Conservation (phyloP, 1,140 invertebrate species). For the Bradysia coprophila region DNA sequence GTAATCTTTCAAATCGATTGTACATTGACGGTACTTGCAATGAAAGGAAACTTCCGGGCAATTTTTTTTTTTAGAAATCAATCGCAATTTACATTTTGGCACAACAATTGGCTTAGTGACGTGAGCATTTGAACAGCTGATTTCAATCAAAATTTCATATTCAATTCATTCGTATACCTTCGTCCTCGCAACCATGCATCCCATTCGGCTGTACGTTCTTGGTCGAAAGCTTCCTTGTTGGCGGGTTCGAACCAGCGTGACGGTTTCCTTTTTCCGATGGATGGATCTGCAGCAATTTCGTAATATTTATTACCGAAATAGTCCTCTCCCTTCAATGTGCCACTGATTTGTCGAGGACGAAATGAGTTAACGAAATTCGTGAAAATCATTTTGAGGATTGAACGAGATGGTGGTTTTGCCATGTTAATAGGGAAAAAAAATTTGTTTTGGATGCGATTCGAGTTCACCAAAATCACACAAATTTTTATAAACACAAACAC, state of each 20-base stretch:
- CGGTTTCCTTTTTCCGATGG: conserved; percentile 33
- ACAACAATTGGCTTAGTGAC: too few relatives aligned
- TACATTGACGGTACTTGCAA: too few relatives aligned
- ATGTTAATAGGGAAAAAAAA: conserved; percentile 6
- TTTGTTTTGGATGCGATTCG: not conserved
- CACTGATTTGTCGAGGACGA: conserved; percentile 27
- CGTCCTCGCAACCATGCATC: conserved; percentile 60
- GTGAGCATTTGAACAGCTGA: not conserved
- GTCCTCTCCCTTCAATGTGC: conserved; percentile 44
- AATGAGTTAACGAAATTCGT: conserved; percentile 38
- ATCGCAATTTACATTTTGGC: too few relatives aligned
- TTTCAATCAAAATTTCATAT: not conserved
- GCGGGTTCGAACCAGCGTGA: conserved; percentile 51
- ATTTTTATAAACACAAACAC: not conserved
- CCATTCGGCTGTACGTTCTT: conserved; percentile 65
- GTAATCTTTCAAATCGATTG: too few relatives aligned
- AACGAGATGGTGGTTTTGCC: conserved; percentile 23
- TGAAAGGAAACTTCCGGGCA: too few relatives aligned
- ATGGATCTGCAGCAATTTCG: conserved; percentile 44
- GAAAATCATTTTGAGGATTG: conserved; percentile 26
- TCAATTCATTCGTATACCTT: conserved; percentile 22
- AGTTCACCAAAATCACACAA: not conserved
- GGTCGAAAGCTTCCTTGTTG: conserved; percentile 35
- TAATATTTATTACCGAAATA: conserved; percentile 65
- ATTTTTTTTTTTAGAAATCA: too few relatives aligned